Conservation (phyloP, 1,140 invertebrate genomes). For the Mycetomoellerius zeteki region DNA sequence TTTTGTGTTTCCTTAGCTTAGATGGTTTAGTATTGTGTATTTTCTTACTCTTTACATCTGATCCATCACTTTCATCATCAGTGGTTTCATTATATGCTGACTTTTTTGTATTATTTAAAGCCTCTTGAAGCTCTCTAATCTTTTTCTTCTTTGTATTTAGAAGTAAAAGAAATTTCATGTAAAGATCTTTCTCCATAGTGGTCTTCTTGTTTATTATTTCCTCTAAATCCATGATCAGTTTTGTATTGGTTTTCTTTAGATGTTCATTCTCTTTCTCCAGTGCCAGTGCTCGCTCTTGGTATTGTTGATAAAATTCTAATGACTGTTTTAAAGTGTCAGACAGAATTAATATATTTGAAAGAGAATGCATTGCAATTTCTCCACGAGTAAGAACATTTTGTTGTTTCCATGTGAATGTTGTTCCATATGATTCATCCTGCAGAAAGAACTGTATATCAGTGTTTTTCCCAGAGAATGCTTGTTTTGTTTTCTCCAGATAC, state of each 20-base stretch:
- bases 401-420: constrained; percentile 68
- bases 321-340: constrained; percentile 59
- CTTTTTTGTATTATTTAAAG: constrained; percentile 48
- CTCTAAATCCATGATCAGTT: constrained; percentile 54
- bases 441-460: constrained; percentile 69
- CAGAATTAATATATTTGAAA: constrained; percentile 60
- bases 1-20: constrained; percentile 5
- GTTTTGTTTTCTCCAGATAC: constrained; percentile 68
- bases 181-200: constrained; percentile 69
- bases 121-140: constrained; percentile 67
- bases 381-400: constrained; percentile 67
- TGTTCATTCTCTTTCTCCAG: constrained; percentile 66
- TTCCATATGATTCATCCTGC: constrained; percentile 25
- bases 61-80: constrained; percentile 70
- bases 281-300: constrained; percentile 22
- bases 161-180: constrained; percentile 70
- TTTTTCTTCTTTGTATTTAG: constrained; percentile 77
- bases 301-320: constrained; percentile 51
- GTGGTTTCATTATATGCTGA: constrained; percentile 66
- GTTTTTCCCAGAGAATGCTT: constrained; percentile 64
- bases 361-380: constrained; percentile 56
- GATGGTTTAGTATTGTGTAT: not conserved
- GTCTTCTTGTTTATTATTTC: constrained; percentile 65
- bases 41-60: constrained; percentile 39
- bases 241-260: constrained; percentile 43